A percentile compares a stretch with the other conserved stretches of the same genome.
Evolutionary conservation across 1,140 invertebrate species (phyloP).

Genomic region (Ostrea denselamellosa): DNA sequence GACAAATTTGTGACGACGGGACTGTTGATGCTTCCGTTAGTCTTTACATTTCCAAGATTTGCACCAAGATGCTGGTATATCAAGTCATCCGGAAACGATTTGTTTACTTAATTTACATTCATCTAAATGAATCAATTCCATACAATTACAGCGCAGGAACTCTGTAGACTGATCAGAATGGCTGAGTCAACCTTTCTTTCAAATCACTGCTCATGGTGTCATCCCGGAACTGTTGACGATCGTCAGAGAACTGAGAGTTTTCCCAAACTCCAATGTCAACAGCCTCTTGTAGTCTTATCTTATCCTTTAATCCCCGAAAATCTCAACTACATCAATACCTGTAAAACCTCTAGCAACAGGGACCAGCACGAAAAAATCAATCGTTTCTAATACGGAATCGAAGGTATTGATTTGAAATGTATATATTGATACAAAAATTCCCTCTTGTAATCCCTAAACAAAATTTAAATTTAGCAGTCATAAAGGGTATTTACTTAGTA

Average conservation of each 20-base stretch:
- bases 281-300: conserved; percentile 1
- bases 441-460: background rate
- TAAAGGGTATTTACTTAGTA: conserved; percentile 21
- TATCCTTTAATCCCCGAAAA: conserved; percentile 20
- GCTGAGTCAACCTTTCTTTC: background rate
- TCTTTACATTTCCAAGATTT: background rate
- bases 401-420: conserved; percentile 31
- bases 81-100: background rate
- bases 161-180: background rate
- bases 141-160: background rate
- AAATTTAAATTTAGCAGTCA: background rate
- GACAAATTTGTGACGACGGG: background rate
- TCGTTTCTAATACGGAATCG: conserved; percentile 18
- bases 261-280: conserved; percentile 20
- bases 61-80: background rate
- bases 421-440: conserved; percentile 19
- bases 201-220: background rate
- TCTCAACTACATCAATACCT: background rate
- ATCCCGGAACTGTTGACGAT: background rate
- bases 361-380: background rate
- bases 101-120: background rate
- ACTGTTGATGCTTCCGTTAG: background rate
- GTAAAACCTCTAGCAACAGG: background rate
- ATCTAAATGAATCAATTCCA: background rate
- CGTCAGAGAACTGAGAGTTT: background rate